These are phyloP conservation scores for Polymixis flavicincta DNA, from an alignment of 2,888 invertebrate species.

Conservation along the genomic window DNA sequence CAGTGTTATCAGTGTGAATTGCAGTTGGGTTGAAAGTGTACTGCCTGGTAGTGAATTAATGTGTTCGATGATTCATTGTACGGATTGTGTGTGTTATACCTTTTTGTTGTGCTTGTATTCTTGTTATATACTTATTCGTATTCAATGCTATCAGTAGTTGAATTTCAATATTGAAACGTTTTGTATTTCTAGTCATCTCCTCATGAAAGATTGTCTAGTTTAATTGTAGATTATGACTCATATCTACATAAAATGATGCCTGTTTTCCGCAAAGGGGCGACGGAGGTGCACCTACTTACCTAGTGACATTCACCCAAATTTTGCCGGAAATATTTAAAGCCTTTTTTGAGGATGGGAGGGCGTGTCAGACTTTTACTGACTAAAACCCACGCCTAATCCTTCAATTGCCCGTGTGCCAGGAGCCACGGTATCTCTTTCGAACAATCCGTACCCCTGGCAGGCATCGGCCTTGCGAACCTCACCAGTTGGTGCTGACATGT, in stretches of 20 bases:
- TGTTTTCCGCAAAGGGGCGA: background rate
- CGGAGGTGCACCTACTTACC: background rate
- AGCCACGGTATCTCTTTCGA: background rate
- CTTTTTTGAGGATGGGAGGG: no score
- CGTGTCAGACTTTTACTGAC: no score
- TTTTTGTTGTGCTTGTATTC: background rate
- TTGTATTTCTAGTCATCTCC: background rate
- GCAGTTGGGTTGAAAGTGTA: constrained; percentile 5
- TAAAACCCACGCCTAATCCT: no score
- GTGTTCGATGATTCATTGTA: background rate
- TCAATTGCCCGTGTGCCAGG: no score
- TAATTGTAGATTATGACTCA: background rate
- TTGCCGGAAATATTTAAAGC: background rate
- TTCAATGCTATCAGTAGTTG: no score
- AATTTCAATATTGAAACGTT: background rate
- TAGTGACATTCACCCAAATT: background rate
- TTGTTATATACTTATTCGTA: no score
- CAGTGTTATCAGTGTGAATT: constrained; percentile 19
- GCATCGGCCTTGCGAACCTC: no score
- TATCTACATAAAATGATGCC: background rate
- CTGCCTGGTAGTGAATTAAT: background rate
- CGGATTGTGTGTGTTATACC: background rate
- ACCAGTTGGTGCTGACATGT: no score
- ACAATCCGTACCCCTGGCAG: no score
- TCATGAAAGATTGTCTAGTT: background rate